These are phyloP conservation scores for Sapayoa aenigma DNA, from an alignment of 2,113 vertebrate species.

Conservation along the genomic window DNA sequence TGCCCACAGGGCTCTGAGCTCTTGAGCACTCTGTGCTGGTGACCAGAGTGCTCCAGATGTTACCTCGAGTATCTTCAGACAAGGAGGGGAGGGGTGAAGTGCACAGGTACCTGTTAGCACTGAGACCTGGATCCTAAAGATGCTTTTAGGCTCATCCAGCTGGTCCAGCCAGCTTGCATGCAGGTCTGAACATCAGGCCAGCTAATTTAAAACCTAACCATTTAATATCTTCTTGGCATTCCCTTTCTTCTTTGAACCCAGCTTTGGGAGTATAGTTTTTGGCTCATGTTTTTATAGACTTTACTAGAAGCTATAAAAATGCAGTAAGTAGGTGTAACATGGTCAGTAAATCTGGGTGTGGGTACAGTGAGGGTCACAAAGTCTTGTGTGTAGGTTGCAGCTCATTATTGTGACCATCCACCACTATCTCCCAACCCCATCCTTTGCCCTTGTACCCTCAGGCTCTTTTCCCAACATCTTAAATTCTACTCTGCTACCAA, in stretches of 20 bases:
- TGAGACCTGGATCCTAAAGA: background rate
- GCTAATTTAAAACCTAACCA: background rate
- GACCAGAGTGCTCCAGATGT: rapidly evolving
- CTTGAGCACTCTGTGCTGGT: background rate
- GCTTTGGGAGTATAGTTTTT: background rate
- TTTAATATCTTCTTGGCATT: background rate
- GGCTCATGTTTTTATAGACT: background rate
- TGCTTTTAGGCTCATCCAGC: background rate
- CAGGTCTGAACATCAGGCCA: background rate
- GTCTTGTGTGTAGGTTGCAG: background rate
- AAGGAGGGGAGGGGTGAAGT: background rate
- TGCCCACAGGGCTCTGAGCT: background rate
- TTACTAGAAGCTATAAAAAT: background rate
- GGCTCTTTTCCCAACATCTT: background rate
- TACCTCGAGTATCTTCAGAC: background rate
- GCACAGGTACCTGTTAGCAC: background rate
- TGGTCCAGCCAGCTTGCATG: background rate
- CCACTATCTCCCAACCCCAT: background rate
- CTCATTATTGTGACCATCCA: background rate
- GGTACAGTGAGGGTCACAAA: background rate
- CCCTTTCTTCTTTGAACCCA: background rate
- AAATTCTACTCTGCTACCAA: background rate
- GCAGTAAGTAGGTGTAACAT: background rate
- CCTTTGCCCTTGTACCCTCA: background rate
- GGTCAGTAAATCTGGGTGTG: background rate